Base-by-base conservation (phyloP, 2,113 vertebrate species). In the Halichoeres trimaculatus region DNA sequence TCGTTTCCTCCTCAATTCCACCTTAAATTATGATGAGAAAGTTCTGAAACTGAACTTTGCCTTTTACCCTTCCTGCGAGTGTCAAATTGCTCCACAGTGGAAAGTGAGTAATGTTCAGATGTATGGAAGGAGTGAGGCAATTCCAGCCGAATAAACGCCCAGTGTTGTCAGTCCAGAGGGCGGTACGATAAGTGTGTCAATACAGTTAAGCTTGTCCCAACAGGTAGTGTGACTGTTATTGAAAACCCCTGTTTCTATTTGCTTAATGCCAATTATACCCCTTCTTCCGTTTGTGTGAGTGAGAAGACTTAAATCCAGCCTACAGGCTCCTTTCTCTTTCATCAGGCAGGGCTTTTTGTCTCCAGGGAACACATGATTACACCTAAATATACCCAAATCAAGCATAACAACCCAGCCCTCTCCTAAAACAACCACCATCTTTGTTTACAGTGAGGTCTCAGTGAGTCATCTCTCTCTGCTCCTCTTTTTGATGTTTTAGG, bases 401-500 rank as follows among this genome's bases (percentile, higher is more conserved):
- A 55, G 48, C 40, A 9, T 69, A 41, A 23, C 52, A 52, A 30
- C 23, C 16, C 22, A 38, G 1, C 43, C 43, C 40, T 6, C 17
- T 35, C 26, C 8, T 17, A 13, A 35, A 61, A 73, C 26, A 70
- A 53, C 36, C 50, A 13, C 61, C 20, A 1, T 40, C 23, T 57
- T 35, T 82, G 77, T 71, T 54, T 45, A 66, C 20, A 10, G 43
- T 81, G 68, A 30, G 66, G 69, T 76, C 54, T 50, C 71, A 56
- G 48, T 81, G 79, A 86, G 67, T 88, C 81, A 83, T 65, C 61
- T 40, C 53, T 55, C 24, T 53, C 23, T 56, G 12, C 58, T 60
- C 11, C 1, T 14, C 22, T 63, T 76, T 48, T 56, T 64, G 10
- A 50, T 67, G 35, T 56, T 64, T 51, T 70, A 72, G 38, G 24